Percentiles rank a stretch among this genome's conserved stretches.
Evolutionary conservation across 2,797 vertebrate species (phyloP).

Genomic region (Xenopus petersii): DNA sequence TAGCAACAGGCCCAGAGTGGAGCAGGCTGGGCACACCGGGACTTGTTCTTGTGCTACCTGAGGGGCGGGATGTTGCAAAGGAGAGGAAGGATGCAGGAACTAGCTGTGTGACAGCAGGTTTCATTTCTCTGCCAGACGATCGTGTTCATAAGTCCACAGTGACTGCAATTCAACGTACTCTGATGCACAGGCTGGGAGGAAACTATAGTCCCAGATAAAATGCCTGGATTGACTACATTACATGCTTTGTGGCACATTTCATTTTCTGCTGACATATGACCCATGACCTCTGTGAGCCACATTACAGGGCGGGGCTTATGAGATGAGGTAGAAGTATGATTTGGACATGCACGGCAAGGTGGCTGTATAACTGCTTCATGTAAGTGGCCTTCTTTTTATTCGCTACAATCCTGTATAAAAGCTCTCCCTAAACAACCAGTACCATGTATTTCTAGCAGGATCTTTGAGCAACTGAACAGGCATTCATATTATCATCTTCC

Average conservation of each 20-base stretch:
- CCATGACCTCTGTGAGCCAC: constrained; percentile 26
- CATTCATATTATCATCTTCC: no score
- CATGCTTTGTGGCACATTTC: constrained; percentile 47
- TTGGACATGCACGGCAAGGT: constrained; percentile 72
- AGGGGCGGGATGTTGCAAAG: constrained; percentile 48
- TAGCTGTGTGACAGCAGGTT: constrained; percentile 24
- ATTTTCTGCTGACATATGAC: constrained; percentile 53
- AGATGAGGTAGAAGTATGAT: constrained; percentile 68
- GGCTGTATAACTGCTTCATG: constrained; percentile 80
- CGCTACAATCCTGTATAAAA: background rate
- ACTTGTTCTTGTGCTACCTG: constrained; percentile 64
- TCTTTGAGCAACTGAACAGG: no score
- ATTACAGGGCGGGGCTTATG: constrained; percentile 43
- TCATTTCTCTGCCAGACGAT: constrained; percentile 32
- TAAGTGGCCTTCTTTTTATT: constrained; percentile 66
- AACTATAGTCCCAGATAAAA: constrained; percentile 27
- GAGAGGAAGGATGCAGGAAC: constrained; percentile 17
- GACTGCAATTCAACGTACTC: constrained; percentile 48
- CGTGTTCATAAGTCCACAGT: constrained; percentile 31
- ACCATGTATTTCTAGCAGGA: no score
- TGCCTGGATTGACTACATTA: constrained; percentile 45
- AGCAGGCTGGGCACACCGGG: constrained; percentile 50
- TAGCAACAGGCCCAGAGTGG: constrained; percentile 69
- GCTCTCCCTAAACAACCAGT: no score
- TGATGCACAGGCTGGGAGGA: constrained; percentile 49